Evolutionary conservation across 2,113 vertebrate species (phyloP).

Genomic region (Machaerirhynchus nigripectus): DNA sequence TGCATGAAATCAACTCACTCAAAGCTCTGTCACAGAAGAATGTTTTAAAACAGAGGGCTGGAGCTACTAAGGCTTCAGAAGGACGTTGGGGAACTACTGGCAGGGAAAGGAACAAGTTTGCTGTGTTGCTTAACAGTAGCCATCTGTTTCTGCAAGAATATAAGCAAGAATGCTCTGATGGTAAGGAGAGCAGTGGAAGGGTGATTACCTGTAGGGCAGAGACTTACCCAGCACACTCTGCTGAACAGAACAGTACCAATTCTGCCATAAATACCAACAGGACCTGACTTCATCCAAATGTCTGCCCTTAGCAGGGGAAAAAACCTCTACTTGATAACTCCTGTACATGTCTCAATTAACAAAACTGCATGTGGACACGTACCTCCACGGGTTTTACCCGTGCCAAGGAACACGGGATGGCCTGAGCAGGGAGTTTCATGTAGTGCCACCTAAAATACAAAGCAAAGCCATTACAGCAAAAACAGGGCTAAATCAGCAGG

Average conservation of each 20-base stretch:
- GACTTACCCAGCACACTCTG: neutral
- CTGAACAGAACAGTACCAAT: neutral
- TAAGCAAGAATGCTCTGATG: neutral
- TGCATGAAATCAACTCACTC: neutral
- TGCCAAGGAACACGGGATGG: slow-evolving; percentile 83
- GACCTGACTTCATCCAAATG: neutral
- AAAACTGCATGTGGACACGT: neutral
- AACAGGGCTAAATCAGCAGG: neutral
- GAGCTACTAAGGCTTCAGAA: neutral
- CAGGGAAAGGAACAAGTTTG: neutral
- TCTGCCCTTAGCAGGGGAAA: neutral
- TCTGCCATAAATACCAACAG: neutral
- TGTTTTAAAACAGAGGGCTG: neutral
- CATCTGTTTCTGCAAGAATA: neutral
- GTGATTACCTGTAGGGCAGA: neutral
- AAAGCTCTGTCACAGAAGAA: neutral
- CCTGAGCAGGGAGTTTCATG: slow-evolving; percentile 88
- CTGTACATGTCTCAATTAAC: neutral
- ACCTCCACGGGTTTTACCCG: slow-evolving; percentile 84
- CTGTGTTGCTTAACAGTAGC: neutral
- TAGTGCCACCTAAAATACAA: slow-evolving; percentile 79
- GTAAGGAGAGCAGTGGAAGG: neutral
- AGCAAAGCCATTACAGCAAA: neutral
- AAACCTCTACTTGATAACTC: neutral
- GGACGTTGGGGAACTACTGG: neutral